Evolutionary conservation across 2,888 invertebrate genomes (phyloP), one percentile per base, ranked within the genome.

Genomic region (Lithodes maja): DNA sequence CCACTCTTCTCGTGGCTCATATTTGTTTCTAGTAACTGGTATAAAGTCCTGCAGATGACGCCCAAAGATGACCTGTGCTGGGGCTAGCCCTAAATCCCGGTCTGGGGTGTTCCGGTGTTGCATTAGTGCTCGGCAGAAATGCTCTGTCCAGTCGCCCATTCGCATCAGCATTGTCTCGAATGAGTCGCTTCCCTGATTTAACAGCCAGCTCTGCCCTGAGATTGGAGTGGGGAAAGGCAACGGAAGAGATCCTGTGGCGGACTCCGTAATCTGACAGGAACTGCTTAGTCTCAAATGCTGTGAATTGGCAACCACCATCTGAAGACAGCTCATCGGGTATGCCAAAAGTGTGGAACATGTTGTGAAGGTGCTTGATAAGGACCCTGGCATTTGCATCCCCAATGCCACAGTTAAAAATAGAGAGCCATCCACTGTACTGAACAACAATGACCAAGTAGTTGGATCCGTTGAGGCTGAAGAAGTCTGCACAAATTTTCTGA

Each of bases 251-350:
- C 2, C 77, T 17, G 33, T 77, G 77, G 12, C 33, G 1, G 9
- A 77, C 49, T 5, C 52, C 80, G 52, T 15, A 80, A 15, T 2
- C 9, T 15, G 50, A n/a, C 15, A 80, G 53, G 80, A 80, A 53
- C 53, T 52, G 7, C 7, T n/a, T 9, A 7, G 84, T 88, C 9
- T 1, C n/a, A n/a, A 49, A 1, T 12, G 84, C 54, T 3, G 84
- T 88, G 69, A 88, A 88, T 49, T 88, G 77, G 1, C 55, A 52
- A 49, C 84, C 85, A 2, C 89, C 80, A 53, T 89, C 89, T 1
- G 85, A 85, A 5, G 80, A 3, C 15, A 89, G 15, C 68, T 89
- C 88, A 50, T 85, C 85, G 33, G 68, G 69, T 1, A 85, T 52
- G 7, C 55, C 79, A 9, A 9, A 80, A 12, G 49, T 75, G 5